A percentile compares a stretch with the other conserved stretches of the same genome.
Conservation (phyloP, 2,797 vertebrate species). For the Tokudaia muenninki region DNA sequence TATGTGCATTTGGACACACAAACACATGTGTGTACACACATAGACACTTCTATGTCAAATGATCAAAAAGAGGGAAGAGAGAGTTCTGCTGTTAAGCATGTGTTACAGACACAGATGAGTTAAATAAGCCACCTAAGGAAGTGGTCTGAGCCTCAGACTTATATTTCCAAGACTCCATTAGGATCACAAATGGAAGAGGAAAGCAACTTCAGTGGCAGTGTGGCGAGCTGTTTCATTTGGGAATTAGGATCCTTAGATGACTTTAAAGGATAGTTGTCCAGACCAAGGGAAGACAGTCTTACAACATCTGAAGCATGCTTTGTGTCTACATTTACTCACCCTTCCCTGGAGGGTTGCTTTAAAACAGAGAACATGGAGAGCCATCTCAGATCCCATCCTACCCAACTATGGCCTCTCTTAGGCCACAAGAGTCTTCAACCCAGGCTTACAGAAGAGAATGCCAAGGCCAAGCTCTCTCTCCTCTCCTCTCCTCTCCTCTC, state of each 20-base stretch:
- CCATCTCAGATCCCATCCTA: rapidly evolving
- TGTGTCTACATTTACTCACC: not conserved
- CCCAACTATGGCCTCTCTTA: not conserved
- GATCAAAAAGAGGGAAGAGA: not conserved
- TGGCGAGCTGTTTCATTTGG: not conserved
- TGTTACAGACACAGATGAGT: not conserved
- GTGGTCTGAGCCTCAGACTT: rapidly evolving
- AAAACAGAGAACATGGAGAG: not conserved
- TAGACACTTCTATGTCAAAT: not conserved
- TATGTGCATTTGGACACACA: not conserved
- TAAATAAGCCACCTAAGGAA: not conserved
- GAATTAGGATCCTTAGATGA: not conserved
- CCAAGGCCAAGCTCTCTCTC: too few species aligned
- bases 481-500: not conserved
- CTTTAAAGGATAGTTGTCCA: not conserved
- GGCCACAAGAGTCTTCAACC: not conserved
- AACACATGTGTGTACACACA: not conserved
- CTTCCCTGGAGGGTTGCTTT: not conserved
- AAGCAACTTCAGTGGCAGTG: rapidly evolving
- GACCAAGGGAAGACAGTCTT: not conserved
- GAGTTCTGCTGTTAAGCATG: not conserved
- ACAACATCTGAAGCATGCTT: rapidly evolving
- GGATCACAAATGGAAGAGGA: not conserved
- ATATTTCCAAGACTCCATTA: not conserved
- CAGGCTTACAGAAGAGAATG: not conserved